Percentiles rank a stretch among this genome's conserved stretches.
phyloP scores from a whole-genome alignment of 2,797 vertebrate species.

The Chaunax sp. region DNA sequence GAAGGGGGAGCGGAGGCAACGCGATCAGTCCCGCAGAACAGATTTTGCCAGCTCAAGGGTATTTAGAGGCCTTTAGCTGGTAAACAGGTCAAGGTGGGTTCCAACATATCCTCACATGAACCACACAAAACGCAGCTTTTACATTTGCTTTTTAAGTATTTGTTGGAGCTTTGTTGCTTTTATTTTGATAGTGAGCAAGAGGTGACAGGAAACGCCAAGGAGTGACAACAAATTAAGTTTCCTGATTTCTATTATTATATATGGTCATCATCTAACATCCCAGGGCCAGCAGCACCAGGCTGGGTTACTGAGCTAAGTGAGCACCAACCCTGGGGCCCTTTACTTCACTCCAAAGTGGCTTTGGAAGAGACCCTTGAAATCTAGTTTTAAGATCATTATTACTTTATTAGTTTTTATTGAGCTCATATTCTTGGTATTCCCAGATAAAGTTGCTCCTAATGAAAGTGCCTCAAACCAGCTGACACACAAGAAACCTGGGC shows the following conservation, averaged over 20 bases:
- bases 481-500: too few species aligned
- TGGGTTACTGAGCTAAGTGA: background rate
- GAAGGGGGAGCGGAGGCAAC: slow-evolving; percentile 31
- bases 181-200: slow-evolving; percentile 9
- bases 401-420: too few species aligned
- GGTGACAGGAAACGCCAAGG: slow-evolving; percentile 5
- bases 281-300: background rate
- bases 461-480: too few species aligned
- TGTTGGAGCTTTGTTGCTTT: background rate
- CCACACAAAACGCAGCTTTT: slow-evolving; percentile 25
- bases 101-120: slow-evolving; percentile 62
- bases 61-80: slow-evolving; percentile 43
- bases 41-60: slow-evolving; percentile 48
- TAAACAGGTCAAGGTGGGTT: slow-evolving; percentile 60
- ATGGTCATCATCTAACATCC: background rate
- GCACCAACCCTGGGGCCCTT: background rate
- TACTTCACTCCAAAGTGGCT: background rate
- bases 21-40: slow-evolving; percentile 37
- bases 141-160: background rate
- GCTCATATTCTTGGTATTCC: too few species aligned
- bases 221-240: background rate
- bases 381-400: too few species aligned
- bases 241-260: background rate
- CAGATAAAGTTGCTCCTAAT: too few species aligned
- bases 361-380: too few species aligned